Evolutionary conservation across 2,797 vertebrate genomes (phyloP).

Genomic region (Sciurus vulgaris): DNA sequence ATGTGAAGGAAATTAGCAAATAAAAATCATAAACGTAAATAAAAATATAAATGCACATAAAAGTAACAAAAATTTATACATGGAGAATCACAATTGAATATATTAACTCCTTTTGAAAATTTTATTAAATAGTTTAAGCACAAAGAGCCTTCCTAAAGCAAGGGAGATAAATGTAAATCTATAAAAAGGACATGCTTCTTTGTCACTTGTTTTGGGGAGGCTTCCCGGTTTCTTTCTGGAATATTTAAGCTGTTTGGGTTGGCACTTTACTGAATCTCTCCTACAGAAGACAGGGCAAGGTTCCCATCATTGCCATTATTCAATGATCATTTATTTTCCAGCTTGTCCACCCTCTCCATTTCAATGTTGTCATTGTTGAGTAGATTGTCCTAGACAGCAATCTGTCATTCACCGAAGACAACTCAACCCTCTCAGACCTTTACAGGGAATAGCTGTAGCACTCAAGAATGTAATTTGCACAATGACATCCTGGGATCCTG

Average conservation of each 20-base stretch:
- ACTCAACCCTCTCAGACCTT: slow-evolving; percentile 38
- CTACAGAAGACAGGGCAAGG: background rate
- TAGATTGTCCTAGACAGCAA: slow-evolving; percentile 58
- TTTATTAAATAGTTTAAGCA: background rate
- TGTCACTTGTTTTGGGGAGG: background rate
- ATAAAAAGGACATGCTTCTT: background rate
- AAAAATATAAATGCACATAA: background rate
- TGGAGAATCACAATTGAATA: background rate
- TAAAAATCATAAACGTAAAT: background rate
- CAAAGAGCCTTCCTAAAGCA: background rate
- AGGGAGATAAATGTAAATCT: background rate
- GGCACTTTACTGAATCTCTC: background rate
- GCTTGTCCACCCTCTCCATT: slow-evolving; percentile 9
- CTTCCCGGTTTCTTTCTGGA: background rate
- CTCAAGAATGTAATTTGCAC: slow-evolving; percentile 70
- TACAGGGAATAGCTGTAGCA: background rate
- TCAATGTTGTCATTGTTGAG: slow-evolving; percentile 57
- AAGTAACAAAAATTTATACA: background rate
- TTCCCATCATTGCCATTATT: slow-evolving; percentile 60
- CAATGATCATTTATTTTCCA: slow-evolving; percentile 60
- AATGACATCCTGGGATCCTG: slow-evolving; percentile 40
- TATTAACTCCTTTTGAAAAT: background rate
- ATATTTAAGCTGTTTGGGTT: background rate
- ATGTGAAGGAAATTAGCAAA: background rate
- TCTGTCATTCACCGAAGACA: slow-evolving; percentile 68